Evolutionary conservation across 2,113 vertebrate genomes (phyloP), one percentile per base, ranked within the genome.

Genomic region (Chlamydotis undulata): DNA sequence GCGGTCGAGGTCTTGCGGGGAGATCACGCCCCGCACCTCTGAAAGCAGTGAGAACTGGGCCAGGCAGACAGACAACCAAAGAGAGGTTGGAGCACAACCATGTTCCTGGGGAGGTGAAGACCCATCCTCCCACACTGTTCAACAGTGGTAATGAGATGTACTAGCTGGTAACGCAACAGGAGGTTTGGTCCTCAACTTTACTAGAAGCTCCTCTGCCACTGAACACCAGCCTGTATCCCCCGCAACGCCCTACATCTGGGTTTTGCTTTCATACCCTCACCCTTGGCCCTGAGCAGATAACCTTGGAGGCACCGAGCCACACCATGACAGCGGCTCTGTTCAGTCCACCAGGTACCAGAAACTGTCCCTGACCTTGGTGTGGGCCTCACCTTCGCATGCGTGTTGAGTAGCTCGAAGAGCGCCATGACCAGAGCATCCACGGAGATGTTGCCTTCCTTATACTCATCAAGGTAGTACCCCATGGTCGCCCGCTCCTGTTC

Each of bases 381-480:
- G 25, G 22, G 41, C 33, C 96, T 97, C 95, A 99, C 99, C 99
- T 99, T 99, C 75, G 99, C 99, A 0, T 99, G 99, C 0, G 99
- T 99, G 98, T 99, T 99, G 96, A 99, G 98, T n/a, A 99, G 98
- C 96, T 99, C 99, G 0, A 99, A 99, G 87, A 99, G 97, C 0
- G 99, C 99, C 98, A 99, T 99, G 95, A 99, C 98, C 4, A 99
- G 98, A 74, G 99, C 98, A 71, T 99, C 99, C 75, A 99, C 98
- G 0, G 98, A 98, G 88, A 99, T 92, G 94, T 99, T 98, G n/a
- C 98, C 98, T 4, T 98, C 97, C 64, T 98, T 98, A 94, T 99
- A 99, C 98, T 99, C 99, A 18, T 99, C 99, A 90, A 99, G 97
- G 96, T 99, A 99, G 98, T 99, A 99, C 68, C 94, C 98, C 99